Percentiles rank a stretch among this genome's conserved stretches.
These are phyloP conservation scores for Tichodroma muraria DNA, from an alignment of 2,113 vertebrate genomes.

Conservation along the genomic window DNA sequence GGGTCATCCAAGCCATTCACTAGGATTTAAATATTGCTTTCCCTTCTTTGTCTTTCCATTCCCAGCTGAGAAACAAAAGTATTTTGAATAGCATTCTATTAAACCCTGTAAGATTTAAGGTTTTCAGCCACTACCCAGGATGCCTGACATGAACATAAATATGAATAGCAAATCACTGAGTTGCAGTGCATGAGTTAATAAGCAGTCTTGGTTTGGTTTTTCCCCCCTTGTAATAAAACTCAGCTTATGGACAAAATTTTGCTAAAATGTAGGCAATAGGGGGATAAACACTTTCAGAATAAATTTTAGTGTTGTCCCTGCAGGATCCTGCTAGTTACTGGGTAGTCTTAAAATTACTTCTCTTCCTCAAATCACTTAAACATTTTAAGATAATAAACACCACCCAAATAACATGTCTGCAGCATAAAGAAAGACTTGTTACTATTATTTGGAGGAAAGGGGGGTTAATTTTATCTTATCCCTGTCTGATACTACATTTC, in stretches of 20 bases:
- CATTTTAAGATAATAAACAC: neutral
- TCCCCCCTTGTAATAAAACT: neutral
- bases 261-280: neutral
- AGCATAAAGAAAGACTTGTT: neutral
- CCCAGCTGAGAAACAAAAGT: neutral
- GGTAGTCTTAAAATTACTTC: neutral
- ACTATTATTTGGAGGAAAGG: neutral
- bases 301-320: neutral
- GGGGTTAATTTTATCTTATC: neutral
- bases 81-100: neutral
- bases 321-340: neutral
- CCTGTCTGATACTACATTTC: neutral
- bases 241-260: neutral
- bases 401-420: neutral
- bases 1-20: neutral
- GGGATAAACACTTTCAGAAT: neutral
- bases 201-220: neutral
- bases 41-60: neutral
- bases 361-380: neutral
- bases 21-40: neutral
- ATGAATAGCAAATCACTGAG: neutral
- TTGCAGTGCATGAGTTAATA: neutral
- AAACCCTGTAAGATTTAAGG: neutral
- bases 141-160: neutral
- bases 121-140: neutral